Evolutionary conservation across 2,797 vertebrate genomes (phyloP).

Genomic region (Galago senegalensis): DNA sequence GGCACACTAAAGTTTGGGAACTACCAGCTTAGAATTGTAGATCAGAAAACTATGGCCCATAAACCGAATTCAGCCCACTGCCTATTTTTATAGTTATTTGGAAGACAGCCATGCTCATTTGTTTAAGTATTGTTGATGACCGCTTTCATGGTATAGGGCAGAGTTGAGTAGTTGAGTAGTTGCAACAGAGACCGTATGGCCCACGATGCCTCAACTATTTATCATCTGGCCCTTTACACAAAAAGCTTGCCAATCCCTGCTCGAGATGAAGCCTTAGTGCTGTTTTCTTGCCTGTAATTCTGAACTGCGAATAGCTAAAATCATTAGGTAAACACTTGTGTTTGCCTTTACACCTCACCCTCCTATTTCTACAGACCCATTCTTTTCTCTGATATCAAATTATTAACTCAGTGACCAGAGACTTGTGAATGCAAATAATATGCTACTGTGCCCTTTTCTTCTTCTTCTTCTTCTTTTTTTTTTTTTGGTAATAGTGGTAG

Average conservation of each 20-base stretch:
- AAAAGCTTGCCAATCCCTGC: slow-evolving; percentile 34
- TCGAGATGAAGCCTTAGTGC: slow-evolving; percentile 43
- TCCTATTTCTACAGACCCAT: slow-evolving; percentile 44
- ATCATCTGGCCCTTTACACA: slow-evolving; percentile 46
- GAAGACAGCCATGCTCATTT: background rate
- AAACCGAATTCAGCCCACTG: background rate
- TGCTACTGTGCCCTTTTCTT: slow-evolving; percentile 58
- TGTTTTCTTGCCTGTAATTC: slow-evolving; percentile 53
- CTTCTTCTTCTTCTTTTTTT: background rate
- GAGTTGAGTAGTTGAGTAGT: slow-evolving; percentile 54
- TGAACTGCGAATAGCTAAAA: slow-evolving; percentile 53
- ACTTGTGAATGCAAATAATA: slow-evolving; percentile 66
- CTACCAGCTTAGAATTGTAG: slow-evolving; percentile 1
- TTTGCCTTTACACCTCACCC: slow-evolving; percentile 44
- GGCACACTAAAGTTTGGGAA: slow-evolving; percentile 50
- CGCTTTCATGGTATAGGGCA: slow-evolving; percentile 32
- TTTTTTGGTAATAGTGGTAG: slow-evolving; percentile 57
- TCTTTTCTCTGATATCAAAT: slow-evolving; percentile 58
- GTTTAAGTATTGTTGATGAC: slow-evolving; percentile 7
- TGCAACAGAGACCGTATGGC: background rate
- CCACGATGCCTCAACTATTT: slow-evolving; percentile 52
- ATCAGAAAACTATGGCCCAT: slow-evolving; percentile 30
- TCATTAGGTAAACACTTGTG: slow-evolving; percentile 42
- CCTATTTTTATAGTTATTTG: slow-evolving; percentile 50
- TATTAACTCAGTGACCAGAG: slow-evolving; percentile 51